phyloP scores from a whole-genome alignment of 1,140 invertebrate genomes.

The Helicoverpa zea region DNA sequence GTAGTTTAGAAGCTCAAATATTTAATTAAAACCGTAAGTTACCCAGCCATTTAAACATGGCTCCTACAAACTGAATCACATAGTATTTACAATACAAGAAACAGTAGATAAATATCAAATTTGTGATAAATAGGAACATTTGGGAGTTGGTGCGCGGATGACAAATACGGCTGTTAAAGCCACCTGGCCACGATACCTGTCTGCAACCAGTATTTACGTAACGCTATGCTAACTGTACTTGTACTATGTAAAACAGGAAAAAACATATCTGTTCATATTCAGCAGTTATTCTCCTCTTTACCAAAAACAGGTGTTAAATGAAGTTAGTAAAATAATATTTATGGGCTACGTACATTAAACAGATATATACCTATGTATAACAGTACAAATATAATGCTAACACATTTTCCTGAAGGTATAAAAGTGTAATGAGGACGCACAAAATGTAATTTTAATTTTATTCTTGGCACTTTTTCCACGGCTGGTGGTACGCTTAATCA shows the following conservation, averaged over 20 bases:
- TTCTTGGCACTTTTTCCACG: slow-evolving; percentile 65
- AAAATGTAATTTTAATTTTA: slow-evolving; percentile 81
- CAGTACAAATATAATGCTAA: slow-evolving; percentile 45
- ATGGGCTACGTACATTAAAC: not conserved
- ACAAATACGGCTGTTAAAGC: slow-evolving; percentile 80
- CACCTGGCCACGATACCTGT: slow-evolving; percentile 66
- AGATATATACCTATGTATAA: not conserved
- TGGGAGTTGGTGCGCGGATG: slow-evolving; percentile 68
- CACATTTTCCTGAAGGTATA: slow-evolving; percentile 42
- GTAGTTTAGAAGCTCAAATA: no score
- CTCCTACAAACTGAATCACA: slow-evolving; percentile 51
- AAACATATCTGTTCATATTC: not conserved
- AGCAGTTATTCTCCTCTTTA: not conserved
- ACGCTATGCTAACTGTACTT: slow-evolving; percentile 50
- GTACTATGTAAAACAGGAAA: slow-evolving; percentile 36
- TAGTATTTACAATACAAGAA: slow-evolving; percentile 63
- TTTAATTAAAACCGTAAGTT: no score
- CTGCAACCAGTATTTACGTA: slow-evolving; percentile 67
- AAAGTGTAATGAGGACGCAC: slow-evolving; percentile 63
- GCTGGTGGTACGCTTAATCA: slow-evolving; percentile 74
- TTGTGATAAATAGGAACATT: slow-evolving; percentile 76
- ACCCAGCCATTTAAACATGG: no score
- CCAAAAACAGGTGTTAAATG: not conserved
- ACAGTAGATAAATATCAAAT: slow-evolving; percentile 72
- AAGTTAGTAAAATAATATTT: slow-evolving; percentile 7